Evolutionary conservation across 2,113 vertebrate genomes (phyloP).

Genomic region (Todiramphus saurophagus): DNA sequence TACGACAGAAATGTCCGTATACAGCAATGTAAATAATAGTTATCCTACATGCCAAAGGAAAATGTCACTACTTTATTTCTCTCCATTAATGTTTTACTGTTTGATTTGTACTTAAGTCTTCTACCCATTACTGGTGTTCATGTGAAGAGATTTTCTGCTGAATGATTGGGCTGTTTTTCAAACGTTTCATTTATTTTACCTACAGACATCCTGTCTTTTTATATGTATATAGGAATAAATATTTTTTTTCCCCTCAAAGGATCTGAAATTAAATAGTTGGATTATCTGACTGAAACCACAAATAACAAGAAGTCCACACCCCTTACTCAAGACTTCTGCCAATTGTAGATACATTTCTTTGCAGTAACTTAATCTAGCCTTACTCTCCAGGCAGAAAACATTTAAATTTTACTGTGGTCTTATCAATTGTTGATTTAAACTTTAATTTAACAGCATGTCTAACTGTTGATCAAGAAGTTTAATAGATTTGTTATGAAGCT

Average conservation of each 20-base stretch:
- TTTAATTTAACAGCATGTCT: not conserved
- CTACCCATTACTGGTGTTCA: not conserved
- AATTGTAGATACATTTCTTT: not conserved
- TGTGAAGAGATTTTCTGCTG: not conserved
- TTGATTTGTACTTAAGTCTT: not conserved
- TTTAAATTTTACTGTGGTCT: not conserved
- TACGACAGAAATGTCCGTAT: not conserved
- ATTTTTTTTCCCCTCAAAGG: not conserved
- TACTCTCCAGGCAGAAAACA: not conserved
- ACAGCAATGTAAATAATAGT: not conserved
- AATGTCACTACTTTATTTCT: not conserved
- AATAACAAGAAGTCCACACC: not conserved
- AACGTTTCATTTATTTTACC: not conserved
- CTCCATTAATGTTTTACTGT: not conserved
- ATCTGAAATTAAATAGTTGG: not conserved
- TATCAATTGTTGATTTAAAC: not conserved
- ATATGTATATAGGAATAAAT: not conserved
- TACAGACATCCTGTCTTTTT: not conserved
- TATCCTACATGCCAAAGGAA: not conserved
- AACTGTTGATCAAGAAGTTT: not conserved
- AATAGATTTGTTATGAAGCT: not conserved
- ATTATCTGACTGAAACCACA: not conserved
- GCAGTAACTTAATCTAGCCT: not conserved
- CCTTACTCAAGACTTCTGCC: not conserved
- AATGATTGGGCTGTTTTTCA: not conserved